These are phyloP conservation scores for Phalacrocorax carbo DNA, from an alignment of 2,113 vertebrate genomes.

Conservation along the genomic window DNA sequence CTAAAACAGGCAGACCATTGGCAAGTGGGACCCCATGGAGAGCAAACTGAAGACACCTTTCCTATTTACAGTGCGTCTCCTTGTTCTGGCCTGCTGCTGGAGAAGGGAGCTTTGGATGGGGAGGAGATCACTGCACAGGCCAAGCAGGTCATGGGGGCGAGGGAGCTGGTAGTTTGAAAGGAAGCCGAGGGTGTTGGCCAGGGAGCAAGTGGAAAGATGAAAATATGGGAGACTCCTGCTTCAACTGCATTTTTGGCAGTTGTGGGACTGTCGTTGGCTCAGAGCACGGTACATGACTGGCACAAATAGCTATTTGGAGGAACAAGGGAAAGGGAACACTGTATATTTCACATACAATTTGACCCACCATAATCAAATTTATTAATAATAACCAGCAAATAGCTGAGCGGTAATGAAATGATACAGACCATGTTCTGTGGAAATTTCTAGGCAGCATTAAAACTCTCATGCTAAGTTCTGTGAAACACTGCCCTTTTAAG, in stretches of 20 bases:
- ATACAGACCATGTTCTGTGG: constrained; percentile 51
- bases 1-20: neutral
- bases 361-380: constrained; percentile 57
- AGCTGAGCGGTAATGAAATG: constrained; percentile 52
- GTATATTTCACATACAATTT: constrained; percentile 45
- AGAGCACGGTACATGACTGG: neutral
- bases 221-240: neutral
- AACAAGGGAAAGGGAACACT: constrained; percentile 28
- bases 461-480: constrained; percentile 39
- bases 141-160: neutral
- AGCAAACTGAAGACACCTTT: neutral
- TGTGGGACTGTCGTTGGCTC: neutral
- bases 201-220: constrained; percentile 2
- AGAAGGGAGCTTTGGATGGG: neutral
- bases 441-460: constrained; percentile 56
- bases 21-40: neutral
- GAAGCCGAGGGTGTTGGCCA: neutral
- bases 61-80: neutral
- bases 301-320: constrained; percentile 13
- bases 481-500: neutral
- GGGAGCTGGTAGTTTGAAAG: neutral
- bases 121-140: rapidly evolving
- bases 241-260: neutral
- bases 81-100: rapidly evolving
- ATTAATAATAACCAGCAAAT: constrained; percentile 55